Percentiles rank a stretch among this genome's conserved stretches.
These are phyloP conservation scores for Hemistola chrysoprasaria DNA, from an alignment of 2,888 invertebrate genomes.

Conservation along the genomic window DNA sequence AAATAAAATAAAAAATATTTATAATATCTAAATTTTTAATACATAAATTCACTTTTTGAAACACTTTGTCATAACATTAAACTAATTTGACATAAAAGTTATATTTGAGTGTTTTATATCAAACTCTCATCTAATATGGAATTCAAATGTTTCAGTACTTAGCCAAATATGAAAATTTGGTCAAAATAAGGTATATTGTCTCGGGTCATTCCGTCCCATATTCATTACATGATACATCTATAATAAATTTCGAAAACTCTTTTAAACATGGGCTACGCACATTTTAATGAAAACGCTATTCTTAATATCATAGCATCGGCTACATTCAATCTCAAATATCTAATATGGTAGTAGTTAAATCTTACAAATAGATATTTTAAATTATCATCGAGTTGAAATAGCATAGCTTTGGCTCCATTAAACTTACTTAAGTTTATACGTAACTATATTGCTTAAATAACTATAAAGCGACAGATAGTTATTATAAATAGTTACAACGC, in stretches of 20 bases:
- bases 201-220: constrained; percentile 50
- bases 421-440: constrained; percentile 34
- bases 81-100: constrained; percentile 68
- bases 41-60: constrained; percentile 75
- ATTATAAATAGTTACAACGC: constrained; percentile 1
- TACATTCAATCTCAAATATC: constrained; percentile 34
- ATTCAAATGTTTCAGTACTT: constrained; percentile 53
- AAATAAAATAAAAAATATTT: constrained; percentile 29
- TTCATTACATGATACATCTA: constrained; percentile 27
- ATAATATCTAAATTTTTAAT: constrained; percentile 55
- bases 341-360: constrained; percentile 46
- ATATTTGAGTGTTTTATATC: constrained; percentile 48
- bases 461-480: constrained; percentile 28
- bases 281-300: constrained; percentile 19
- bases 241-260: constrained; percentile 24
- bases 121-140: constrained; percentile 55
- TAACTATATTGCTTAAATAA: constrained; percentile 26
- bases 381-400: constrained; percentile 47
- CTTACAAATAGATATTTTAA: constrained; percentile 40
- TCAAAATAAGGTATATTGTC: constrained; percentile 73
- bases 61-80: constrained; percentile 61
- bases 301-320: constrained; percentile 16
- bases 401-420: constrained; percentile 61
- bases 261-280: constrained; percentile 38
- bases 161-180: constrained; percentile 75